Conservation (phyloP, 2,113 vertebrate species). For the Xenopus laevis region DNA sequence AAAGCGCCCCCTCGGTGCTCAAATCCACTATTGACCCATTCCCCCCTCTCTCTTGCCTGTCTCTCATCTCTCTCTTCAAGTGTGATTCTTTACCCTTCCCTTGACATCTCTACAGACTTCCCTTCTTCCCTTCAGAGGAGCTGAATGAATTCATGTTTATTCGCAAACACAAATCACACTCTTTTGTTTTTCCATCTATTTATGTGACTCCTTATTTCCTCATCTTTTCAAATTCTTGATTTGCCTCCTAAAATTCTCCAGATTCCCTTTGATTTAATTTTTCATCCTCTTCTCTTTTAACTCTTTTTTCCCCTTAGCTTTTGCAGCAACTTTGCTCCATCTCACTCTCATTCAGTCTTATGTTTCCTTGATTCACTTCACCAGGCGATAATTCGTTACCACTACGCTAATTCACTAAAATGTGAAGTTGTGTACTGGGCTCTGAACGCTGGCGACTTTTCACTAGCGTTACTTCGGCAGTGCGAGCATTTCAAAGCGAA, state of each 20-base stretch:
- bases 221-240: neutral
- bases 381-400: no score
- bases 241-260: neutral
- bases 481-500: no score
- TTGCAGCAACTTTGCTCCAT: neutral
- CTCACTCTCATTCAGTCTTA: neutral
- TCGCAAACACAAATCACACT: no score
- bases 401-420: no score
- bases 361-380: neutral
- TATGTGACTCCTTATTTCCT: neutral
- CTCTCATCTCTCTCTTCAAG: neutral
- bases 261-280: neutral
- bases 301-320: neutral
- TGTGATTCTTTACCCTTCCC: neutral
- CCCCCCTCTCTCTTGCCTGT: neutral
- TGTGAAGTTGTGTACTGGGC: no score
- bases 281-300: neutral
- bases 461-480: no score
- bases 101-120: neutral
- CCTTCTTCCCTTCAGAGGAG: neutral
- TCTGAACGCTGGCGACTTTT: no score
- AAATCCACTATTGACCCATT: slow-evolving; percentile 9
- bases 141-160: no score
- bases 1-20: slow-evolving; percentile 3
- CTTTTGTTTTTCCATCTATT: neutral